A percentile compares a stretch with the other conserved stretches of the same genome.
Conservation (phyloP, 1,140 invertebrate genomes). For the Cotesia chilonis region DNA sequence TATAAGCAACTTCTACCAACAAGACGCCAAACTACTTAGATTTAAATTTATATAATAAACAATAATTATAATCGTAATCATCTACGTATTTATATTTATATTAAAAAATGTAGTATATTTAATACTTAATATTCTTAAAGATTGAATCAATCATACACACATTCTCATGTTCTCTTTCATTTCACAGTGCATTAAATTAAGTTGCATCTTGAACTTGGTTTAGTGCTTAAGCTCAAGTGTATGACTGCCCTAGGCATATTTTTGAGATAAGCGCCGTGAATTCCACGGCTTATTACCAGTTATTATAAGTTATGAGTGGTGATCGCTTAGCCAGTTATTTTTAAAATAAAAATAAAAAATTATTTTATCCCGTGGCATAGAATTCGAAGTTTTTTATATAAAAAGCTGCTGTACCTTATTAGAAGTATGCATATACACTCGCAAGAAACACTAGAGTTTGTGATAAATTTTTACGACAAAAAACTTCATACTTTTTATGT, state of each 20-base stretch:
- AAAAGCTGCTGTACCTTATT: slow-evolving; percentile 1
- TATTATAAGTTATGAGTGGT: slow-evolving; percentile 38
- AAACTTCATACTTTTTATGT: background rate
- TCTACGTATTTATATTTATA: slow-evolving; percentile 2
- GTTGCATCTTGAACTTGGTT: slow-evolving; percentile 24
- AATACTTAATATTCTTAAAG: slow-evolving; percentile 4
- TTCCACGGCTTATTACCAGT: slow-evolving; percentile 42
- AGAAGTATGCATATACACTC: background rate
- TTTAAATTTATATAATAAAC: too few relatives aligned
- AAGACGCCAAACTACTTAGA: background rate
- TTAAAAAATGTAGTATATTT: background rate
- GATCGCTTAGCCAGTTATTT: slow-evolving; percentile 1
- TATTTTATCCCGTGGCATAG: slow-evolving; percentile 9
- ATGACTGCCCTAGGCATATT: slow-evolving; percentile 29
- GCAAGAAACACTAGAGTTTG: background rate
- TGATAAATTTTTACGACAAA: background rate
- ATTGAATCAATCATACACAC: slow-evolving; percentile 35
- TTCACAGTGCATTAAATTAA: slow-evolving; percentile 34
- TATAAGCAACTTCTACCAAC: background rate
- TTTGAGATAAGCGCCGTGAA: slow-evolving; percentile 40
- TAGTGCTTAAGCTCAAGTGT: slow-evolving; percentile 33
- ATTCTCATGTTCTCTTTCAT: slow-evolving; percentile 14
- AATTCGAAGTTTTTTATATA: background rate
- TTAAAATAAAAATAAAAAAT: slow-evolving; percentile 12
- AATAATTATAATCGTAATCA: background rate